These are phyloP conservation scores for Chloropsis cyanopogon DNA, from an alignment of 2,113 vertebrate genomes.

Conservation along the genomic window DNA sequence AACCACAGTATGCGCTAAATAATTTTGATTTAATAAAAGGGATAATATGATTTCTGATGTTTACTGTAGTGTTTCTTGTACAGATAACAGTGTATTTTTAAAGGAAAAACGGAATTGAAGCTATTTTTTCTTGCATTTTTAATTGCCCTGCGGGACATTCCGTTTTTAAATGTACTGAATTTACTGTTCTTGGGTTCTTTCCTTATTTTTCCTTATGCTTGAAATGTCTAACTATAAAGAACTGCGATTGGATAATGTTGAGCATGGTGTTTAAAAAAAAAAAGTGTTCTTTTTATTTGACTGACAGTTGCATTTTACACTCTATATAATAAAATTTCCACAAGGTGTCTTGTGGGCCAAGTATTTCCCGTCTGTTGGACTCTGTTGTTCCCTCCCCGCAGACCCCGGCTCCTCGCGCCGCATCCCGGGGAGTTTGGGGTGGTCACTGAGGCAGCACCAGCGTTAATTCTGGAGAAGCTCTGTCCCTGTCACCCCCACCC, in stretches of 20 bases:
- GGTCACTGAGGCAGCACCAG: background rate
- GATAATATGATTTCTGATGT: conserved; percentile 95
- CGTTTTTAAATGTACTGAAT: conserved; percentile 74
- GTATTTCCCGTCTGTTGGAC: conserved; percentile 2
- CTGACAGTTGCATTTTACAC: conserved; percentile 87
- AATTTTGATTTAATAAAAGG: conserved; percentile 97
- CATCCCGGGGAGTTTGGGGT: background rate
- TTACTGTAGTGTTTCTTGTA: conserved; percentile 95
- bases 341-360: conserved; percentile 78
- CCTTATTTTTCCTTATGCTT: conserved; percentile 71
- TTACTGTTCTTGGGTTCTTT: conserved; percentile 76
- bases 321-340: conserved; percentile 89
- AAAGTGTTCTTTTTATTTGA: conserved; percentile 86
- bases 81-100: conserved; percentile 98
- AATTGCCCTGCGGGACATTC: conserved; percentile 79
- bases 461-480: accelerated
- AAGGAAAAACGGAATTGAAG: conserved; percentile 84
- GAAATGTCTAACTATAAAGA: conserved; percentile 82
- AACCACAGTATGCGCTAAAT: conserved; percentile 84
- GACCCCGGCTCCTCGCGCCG: accelerated
- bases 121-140: conserved; percentile 80
- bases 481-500: background rate
- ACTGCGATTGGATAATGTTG: conserved; percentile 68
- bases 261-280: conserved; percentile 74
- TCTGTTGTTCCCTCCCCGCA: background rate